Base-by-base conservation (phyloP, 2,888 invertebrate genomes). In the Oscheius sp. region DNA sequence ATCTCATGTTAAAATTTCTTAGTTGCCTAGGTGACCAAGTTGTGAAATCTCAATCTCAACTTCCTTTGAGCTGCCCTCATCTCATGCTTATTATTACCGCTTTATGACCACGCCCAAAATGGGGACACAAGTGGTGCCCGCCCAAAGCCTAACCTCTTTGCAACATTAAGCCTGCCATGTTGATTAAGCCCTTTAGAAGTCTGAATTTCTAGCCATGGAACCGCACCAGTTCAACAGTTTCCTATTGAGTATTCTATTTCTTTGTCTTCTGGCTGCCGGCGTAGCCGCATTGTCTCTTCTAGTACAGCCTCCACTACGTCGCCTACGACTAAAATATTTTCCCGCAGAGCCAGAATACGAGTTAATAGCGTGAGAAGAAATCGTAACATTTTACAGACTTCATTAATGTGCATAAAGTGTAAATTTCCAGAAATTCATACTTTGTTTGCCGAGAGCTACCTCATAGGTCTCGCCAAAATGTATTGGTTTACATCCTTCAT, bases 301-400 rank as follows among this genome's bases (percentile, higher is more conserved):
- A 9, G 51, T 63, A 32, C 53, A 53, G 35, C 65, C 63, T 35
- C 73, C 73, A 3, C 47, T 73, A 5, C 63, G 55, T n/a, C 50
- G 48, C 5, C n/a, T 73, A 2, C 42, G 50, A 9, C 57, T 42
- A 51, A 62, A 55, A 55, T 73, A 80, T 71, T 80, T 80, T 57
- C 80, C 80, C 29, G 71, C 73, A 2, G 77, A 79, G 60, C 77
- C 77, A 29, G 80, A 80, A 5, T 80, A 80, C 59, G 77, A 80
- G 47, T 42, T 74, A 42, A 70, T 80, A 13, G 78, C 32, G 2
- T 42, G 4, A 42, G 7, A 42, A 42, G 3, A 42, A 5, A 42
- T 7, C 21, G 21, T 21, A 42, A 7, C 4, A 5, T 42, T 53
- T 21, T n/a, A 11, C 11, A 9, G 53, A 53, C 11, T 13, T 21